Conservation (phyloP, 2,113 vertebrate species). For the Neolamprologus devosi region DNA sequence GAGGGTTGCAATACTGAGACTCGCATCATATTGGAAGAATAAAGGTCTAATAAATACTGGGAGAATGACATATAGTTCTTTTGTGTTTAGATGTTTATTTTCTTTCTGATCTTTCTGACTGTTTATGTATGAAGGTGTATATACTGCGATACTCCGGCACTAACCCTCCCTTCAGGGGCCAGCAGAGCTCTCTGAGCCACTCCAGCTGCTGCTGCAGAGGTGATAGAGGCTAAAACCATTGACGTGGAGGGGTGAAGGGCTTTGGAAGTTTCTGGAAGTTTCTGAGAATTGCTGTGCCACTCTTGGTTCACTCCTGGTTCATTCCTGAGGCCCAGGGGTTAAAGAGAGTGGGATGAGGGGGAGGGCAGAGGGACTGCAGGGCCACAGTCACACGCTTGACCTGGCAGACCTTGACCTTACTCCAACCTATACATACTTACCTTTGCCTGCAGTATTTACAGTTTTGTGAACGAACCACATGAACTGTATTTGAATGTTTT, state of each 20-base stretch:
- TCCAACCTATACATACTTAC: slow-evolving; percentile 21
- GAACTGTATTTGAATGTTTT: background rate
- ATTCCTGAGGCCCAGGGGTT: slow-evolving; percentile 52
- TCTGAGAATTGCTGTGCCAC: slow-evolving; percentile 47
- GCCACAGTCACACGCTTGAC: slow-evolving; percentile 63
- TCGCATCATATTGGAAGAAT: background rate
- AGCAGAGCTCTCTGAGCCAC: slow-evolving; percentile 36
- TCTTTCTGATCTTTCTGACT: background rate
- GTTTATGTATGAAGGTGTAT: slow-evolving; percentile 23
- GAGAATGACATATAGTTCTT: background rate
- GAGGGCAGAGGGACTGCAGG: slow-evolving; percentile 30
- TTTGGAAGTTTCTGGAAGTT: slow-evolving; percentile 50
- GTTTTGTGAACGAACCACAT: background rate
- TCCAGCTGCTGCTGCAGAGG: slow-evolving; percentile 61
- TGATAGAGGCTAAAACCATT: slow-evolving; percentile 40
- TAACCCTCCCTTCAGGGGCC: slow-evolving; percentile 29
- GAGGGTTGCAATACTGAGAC: background rate
- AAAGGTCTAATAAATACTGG: background rate
- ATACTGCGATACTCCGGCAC: background rate
- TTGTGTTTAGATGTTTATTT: background rate
- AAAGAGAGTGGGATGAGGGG: slow-evolving; percentile 13
- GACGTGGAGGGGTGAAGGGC: slow-evolving; percentile 42
- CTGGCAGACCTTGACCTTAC: slow-evolving; percentile 31
- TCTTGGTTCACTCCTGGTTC: slow-evolving; percentile 51
- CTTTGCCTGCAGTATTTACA: background rate